Evolutionary conservation across 2,888 invertebrate species (phyloP).

Genomic region (Smittia aterrima): DNA sequence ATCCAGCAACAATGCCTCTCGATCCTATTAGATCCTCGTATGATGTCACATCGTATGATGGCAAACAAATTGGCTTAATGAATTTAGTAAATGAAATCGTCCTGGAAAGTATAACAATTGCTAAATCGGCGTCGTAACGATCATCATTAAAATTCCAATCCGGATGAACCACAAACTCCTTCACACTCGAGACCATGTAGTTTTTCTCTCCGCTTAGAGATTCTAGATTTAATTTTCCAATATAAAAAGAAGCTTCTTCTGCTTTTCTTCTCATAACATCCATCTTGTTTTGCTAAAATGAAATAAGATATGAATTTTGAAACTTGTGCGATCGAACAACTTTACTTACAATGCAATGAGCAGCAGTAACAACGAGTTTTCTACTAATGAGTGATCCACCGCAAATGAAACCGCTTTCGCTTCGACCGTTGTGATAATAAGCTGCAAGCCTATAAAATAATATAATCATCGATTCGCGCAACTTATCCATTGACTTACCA

Average conservation of each 20-base stretch:
- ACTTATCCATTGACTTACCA: no score
- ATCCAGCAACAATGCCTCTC: constrained; percentile 48
- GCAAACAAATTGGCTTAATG: constrained; percentile 59
- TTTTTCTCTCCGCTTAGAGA: background rate
- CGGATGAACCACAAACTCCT: constrained; percentile 15
- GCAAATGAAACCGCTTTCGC: constrained; percentile 26
- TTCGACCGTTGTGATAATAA: constrained; percentile 17
- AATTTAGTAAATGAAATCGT: constrained; percentile 53
- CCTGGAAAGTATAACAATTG: constrained; percentile 54
- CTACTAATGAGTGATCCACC: constrained; percentile 16
- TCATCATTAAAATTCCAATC: constrained; percentile 5
- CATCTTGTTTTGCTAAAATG: constrained; percentile 15
- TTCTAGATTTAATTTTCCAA: constrained; percentile 29
- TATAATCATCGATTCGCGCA: no score
- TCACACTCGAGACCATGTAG: background rate
- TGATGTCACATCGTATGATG: background rate
- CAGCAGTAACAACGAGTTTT: constrained; percentile 11
- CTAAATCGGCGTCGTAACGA: constrained; percentile 56
- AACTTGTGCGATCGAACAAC: no score
- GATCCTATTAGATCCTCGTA: constrained; percentile 51
- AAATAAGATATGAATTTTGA: no score
- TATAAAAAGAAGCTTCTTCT: constrained; percentile 22
- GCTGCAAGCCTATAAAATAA: constrained; percentile 19
- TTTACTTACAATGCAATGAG: constrained; percentile 35
- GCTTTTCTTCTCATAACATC: background rate